A percentile compares a stretch with the other conserved stretches of the same genome.
These are phyloP conservation scores for Eulemur albifrons DNA, from an alignment of 2,797 vertebrate species.

Conservation along the genomic window DNA sequence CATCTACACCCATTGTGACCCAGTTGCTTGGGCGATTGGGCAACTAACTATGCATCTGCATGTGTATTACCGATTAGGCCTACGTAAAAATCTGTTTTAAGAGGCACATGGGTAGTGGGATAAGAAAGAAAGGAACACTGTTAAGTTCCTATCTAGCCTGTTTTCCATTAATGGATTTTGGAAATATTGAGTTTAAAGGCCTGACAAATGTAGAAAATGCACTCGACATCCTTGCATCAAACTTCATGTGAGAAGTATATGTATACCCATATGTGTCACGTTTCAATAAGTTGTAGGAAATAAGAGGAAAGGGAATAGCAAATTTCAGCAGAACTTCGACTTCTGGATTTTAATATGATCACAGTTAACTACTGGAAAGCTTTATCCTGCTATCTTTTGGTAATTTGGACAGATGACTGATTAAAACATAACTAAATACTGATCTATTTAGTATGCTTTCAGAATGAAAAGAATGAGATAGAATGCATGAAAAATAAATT, in stretches of 20 bases:
- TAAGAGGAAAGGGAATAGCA: not conserved
- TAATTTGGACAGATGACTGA: slow-evolving; percentile 11
- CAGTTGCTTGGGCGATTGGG: slow-evolving; percentile 64
- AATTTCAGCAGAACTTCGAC: not conserved
- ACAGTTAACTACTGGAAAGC: slow-evolving; percentile 11
- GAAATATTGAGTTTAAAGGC: slow-evolving; percentile 23
- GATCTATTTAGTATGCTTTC: slow-evolving; percentile 28
- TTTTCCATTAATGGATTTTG: slow-evolving; percentile 46
- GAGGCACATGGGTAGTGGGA: slow-evolving; percentile 11
- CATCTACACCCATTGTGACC: slow-evolving; percentile 38
- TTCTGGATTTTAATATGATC: slow-evolving; percentile 23
- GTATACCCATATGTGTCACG: not conserved
- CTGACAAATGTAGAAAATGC: slow-evolving; percentile 17
- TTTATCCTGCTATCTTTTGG: slow-evolving; percentile 19
- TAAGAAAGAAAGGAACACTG: slow-evolving; percentile 25
- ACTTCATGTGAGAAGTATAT: not conserved
- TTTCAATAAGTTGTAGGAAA: slow-evolving; percentile 38
- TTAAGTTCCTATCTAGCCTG: slow-evolving; percentile 29
- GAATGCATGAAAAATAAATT: slow-evolving; percentile 30
- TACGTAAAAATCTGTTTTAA: slow-evolving; percentile 58
- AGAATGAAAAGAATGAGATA: not conserved
- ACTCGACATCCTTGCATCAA: not conserved
- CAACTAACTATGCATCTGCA: slow-evolving; percentile 58
- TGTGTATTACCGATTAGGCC: slow-evolving; percentile 49
- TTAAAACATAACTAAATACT: slow-evolving; percentile 49